Percentiles rank a stretch among this genome's conserved stretches.
phyloP scores from a whole-genome alignment of 2,113 vertebrate species.

The Ailuropoda melanoleuca region DNA sequence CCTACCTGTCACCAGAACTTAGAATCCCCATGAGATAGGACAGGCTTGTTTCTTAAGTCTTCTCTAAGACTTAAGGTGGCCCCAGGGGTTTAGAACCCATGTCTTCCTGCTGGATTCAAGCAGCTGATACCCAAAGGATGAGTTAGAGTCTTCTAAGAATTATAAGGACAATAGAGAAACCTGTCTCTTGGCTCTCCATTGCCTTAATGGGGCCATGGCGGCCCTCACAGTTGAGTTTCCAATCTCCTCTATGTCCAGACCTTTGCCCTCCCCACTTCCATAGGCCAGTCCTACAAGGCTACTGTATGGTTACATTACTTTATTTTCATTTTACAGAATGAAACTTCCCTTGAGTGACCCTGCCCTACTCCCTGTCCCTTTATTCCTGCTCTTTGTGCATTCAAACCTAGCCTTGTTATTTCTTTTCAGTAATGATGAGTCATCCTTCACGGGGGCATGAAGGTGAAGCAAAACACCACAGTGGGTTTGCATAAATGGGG shows the following conservation, averaged over 20 bases:
- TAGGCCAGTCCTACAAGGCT: not conserved
- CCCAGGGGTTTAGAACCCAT: not conserved
- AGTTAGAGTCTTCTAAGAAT: not conserved
- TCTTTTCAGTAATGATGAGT: not conserved
- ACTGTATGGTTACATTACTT: not conserved
- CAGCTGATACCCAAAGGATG: not conserved
- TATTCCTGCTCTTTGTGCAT: not conserved
- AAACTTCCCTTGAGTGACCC: not conserved
- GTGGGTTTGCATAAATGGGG: not conserved
- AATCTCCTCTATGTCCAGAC: not conserved
- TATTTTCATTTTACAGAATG: not conserved
- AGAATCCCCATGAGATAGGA: not conserved
- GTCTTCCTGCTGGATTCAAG: not conserved
- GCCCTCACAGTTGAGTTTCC: not conserved
- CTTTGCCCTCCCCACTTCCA: not conserved
- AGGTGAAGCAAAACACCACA: not conserved
- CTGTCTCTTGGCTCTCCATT: not conserved
- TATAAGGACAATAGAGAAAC: not conserved
- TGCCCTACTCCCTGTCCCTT: not conserved
- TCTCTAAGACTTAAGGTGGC: not conserved
- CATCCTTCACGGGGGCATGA: not conserved
- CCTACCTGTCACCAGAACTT: not conserved
- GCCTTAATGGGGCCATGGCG: not conserved
- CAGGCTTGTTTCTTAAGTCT: not conserved
- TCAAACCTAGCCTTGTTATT: not conserved